phyloP scores from a whole-genome alignment of 2,888 invertebrate genomes.

The Carterocephalus palaemon region DNA sequence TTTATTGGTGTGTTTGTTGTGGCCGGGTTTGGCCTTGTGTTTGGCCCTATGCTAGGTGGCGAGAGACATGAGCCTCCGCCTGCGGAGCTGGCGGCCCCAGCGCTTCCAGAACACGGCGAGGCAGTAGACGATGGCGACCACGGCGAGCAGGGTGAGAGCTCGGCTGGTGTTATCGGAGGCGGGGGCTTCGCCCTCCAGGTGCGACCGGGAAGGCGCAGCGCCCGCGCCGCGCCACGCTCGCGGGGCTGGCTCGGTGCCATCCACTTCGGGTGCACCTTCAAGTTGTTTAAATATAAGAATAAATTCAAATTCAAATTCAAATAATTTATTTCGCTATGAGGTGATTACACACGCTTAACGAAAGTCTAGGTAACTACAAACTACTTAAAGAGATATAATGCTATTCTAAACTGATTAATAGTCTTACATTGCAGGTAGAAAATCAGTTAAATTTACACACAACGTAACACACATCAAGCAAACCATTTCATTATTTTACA shows the following conservation, averaged over 20 bases:
- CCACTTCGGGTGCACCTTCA: constrained; percentile 66
- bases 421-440: no score
- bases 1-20: background rate
- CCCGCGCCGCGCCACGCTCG: constrained; percentile 78
- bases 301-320: no score
- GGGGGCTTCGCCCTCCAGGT: constrained; percentile 35
- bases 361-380: no score
- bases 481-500: no score
- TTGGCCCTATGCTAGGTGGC: constrained; percentile 54
- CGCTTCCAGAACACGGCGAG: constrained; percentile 51
- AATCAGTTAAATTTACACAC: no score
- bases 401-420: no score
- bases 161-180: constrained; percentile 43
- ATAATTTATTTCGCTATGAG: no score
- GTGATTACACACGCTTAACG: no score
- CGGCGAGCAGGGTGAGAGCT: constrained; percentile 44
- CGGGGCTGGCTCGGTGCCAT: constrained; percentile 70
- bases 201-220: constrained; percentile 49
- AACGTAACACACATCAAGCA: no score
- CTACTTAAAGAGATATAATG: no score
- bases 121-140: constrained; percentile 47
- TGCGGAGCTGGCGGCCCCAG: constrained; percentile 56
- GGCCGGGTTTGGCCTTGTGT: background rate
- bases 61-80: constrained; percentile 56
- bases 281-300: background rate